These are phyloP conservation scores for Alosa sapidissima DNA, from an alignment of 2,797 vertebrate genomes.

Conservation along the genomic window DNA sequence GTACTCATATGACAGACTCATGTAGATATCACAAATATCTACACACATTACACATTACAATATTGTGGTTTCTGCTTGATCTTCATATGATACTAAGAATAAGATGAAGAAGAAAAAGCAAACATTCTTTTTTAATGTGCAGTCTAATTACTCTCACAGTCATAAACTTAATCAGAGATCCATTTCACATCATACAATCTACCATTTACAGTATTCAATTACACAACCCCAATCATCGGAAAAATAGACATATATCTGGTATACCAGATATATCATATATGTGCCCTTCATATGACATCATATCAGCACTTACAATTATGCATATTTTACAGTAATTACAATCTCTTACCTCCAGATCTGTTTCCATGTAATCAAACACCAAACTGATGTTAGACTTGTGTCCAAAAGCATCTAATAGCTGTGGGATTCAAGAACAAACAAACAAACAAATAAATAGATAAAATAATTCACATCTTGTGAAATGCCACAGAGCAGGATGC, in stretches of 20 bases:
- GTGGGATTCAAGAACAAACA: constrained; percentile 46
- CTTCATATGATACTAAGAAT: no score
- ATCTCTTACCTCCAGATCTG: constrained; percentile 88
- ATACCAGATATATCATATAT: not conserved
- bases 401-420: constrained; percentile 97
- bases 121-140: no score
- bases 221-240: not conserved
- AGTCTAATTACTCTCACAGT: no score
- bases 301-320: not conserved
- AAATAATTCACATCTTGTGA: not conserved
- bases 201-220: not conserved
- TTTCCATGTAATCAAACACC: constrained; percentile 99
- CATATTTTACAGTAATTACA: not conserved
- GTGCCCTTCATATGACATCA: not conserved
- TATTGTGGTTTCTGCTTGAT: no score
- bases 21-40: no score
- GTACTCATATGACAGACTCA: not conserved
- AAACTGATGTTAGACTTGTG: constrained; percentile 98
- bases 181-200: not conserved
- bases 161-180: not conserved
- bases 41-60: no score
- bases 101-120: no score
- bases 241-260: no score
- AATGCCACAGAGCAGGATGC: not conserved
- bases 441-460: no score